Percentiles rank a stretch among this genome's conserved stretches.
Evolutionary conservation across 2,888 invertebrate species (phyloP).

Genomic region (Steromphala cineraria): DNA sequence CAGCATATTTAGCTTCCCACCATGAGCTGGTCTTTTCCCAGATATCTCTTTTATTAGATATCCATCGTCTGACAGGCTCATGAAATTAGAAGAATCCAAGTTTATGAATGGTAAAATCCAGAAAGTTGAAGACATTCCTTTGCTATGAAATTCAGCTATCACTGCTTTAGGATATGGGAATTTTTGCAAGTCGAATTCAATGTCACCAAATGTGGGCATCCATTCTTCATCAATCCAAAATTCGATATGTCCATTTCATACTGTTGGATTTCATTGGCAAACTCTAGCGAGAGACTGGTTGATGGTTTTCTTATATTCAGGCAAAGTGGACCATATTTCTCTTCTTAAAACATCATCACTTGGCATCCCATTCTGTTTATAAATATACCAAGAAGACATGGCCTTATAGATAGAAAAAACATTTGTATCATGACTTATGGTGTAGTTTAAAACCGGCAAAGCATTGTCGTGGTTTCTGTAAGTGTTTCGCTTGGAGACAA

Average conservation of each 20-base stretch:
- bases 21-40: constrained; percentile 76
- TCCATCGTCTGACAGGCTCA: constrained; percentile 82
- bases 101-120: constrained; percentile 79
- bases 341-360: constrained; percentile 83
- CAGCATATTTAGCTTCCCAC: constrained; percentile 85
- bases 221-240: constrained; percentile 88
- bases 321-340: constrained; percentile 94
- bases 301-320: constrained; percentile 83
- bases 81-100: constrained; percentile 86
- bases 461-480: constrained; percentile 42
- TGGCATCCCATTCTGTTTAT: constrained; percentile 80
- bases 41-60: constrained; percentile 76
- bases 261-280: constrained; percentile 49
- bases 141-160: constrained; percentile 76
- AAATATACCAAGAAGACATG: constrained; percentile 79
- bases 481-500: constrained; percentile 48
- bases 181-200: constrained; percentile 82
- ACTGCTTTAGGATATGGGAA: constrained; percentile 81
- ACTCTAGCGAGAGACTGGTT: constrained; percentile 76
- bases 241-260: constrained; percentile 56
- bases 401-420: constrained; percentile 44
- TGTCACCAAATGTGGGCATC: constrained; percentile 90
- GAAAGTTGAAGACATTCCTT: constrained; percentile 85
- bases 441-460: constrained; percentile 44
- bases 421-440: constrained; percentile 40